phyloP scores from a whole-genome alignment of 2,888 invertebrate species.

The Portevinia maculata region DNA sequence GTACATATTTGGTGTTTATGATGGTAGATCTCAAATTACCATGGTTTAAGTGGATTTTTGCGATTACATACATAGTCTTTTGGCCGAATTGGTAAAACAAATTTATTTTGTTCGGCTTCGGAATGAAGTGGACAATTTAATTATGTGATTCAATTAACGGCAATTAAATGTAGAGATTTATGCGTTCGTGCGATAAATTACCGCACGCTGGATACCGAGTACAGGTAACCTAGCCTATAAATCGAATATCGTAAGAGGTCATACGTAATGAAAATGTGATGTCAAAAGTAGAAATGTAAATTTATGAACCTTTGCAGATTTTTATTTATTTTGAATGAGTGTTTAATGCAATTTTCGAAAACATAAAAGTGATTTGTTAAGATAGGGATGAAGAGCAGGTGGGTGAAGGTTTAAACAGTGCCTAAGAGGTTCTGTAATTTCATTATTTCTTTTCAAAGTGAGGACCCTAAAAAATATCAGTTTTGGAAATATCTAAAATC shows the following conservation, averaged over 20 bases:
- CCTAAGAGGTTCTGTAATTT: no score
- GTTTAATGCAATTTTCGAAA: no score
- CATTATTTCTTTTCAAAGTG: no score
- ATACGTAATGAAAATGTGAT: neutral
- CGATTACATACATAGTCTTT: constrained; percentile 20
- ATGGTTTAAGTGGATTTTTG: constrained; percentile 29
- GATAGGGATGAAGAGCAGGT: no score
- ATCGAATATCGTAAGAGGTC: constrained; percentile 18
- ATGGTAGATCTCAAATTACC: constrained; percentile 2
- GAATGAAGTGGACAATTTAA: constrained; percentile 39
- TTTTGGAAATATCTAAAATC: no score
- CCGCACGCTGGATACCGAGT: neutral
- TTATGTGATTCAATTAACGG: constrained; percentile 38
- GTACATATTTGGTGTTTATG: constrained; percentile 8
- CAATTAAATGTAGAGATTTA: constrained; percentile 37
- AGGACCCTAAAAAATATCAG: no score
- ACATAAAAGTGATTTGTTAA: no score
- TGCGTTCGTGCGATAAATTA: constrained; percentile 5
- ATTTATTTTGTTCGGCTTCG: neutral
- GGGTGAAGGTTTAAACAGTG: no score
- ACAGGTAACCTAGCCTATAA: neutral
- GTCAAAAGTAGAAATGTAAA: neutral
- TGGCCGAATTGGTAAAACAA: neutral
- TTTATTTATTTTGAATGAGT: no score
- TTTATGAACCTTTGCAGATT: no score